These are phyloP conservation scores for Monochamus alternatus DNA, from an alignment of 2,888 invertebrate genomes.

Conservation along the genomic window DNA sequence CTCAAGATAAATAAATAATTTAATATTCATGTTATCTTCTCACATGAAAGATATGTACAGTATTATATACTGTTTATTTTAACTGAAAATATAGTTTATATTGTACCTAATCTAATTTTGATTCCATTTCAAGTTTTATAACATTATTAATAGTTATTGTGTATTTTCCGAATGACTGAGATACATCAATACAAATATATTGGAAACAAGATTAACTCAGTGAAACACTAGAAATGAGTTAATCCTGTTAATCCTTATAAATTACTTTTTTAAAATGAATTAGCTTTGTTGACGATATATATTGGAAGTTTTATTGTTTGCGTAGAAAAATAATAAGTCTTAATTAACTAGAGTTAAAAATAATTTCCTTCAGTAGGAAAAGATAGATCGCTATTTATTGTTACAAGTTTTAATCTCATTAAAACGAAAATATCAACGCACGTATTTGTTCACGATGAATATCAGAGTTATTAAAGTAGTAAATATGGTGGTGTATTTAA, in stretches of 20 bases:
- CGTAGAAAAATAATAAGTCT: constrained; percentile 42
- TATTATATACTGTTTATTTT: too few relatives aligned
- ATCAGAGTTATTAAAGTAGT: not conserved
- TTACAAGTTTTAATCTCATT: not conserved
- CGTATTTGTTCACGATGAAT: not conserved
- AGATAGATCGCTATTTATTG: not conserved
- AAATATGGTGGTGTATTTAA: not conserved
- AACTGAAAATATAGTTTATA: too few relatives aligned
- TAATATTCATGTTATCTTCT: too few relatives aligned
- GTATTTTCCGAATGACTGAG: too few relatives aligned
- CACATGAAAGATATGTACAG: too few relatives aligned
- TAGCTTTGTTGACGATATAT: constrained; percentile 41
- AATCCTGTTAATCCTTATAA: constrained; percentile 29
- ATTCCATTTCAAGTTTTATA: too few relatives aligned
- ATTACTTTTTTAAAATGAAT: constrained; percentile 36
- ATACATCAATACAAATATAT: too few relatives aligned
- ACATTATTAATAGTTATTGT: too few relatives aligned
- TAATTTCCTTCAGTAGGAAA: constrained; percentile 31
- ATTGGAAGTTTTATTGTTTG: constrained; percentile 21
- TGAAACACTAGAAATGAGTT: not conserved
- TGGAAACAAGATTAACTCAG: not conserved
- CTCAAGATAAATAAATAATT: too few relatives aligned
- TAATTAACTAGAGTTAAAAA: constrained; percentile 43
- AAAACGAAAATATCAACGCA: not conserved
- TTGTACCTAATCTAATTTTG: too few relatives aligned